Conservation (phyloP, 2,888 invertebrate species). For the Metallyticus violacea region DNA sequence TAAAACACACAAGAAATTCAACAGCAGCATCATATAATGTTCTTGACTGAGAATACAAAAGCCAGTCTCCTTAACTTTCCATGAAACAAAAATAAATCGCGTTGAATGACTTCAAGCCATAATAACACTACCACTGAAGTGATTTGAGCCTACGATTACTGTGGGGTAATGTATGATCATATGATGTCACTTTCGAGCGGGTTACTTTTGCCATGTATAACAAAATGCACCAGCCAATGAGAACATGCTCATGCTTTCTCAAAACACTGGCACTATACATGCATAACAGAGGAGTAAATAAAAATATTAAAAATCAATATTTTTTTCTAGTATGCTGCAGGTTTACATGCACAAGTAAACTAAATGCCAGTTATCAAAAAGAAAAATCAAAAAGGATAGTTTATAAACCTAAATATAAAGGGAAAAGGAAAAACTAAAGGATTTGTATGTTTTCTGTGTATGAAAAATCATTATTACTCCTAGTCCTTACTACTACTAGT, state of each 20-base stretch:
- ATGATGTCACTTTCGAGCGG: neutral
- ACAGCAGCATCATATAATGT: conserved; percentile 21
- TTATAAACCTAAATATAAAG: neutral
- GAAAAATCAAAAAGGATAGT: neutral
- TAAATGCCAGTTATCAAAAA: neutral
- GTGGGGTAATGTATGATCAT: neutral
- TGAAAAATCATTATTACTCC: no score
- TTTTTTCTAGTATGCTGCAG: no score
- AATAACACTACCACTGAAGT: neutral
- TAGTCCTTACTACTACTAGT: no score
- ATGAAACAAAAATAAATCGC: neutral
- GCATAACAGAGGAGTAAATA: neutral
- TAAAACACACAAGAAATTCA: conserved; percentile 32
- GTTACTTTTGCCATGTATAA: neutral
- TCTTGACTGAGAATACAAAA: conserved; percentile 27
- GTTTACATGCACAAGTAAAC: neutral
- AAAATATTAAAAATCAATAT: no score
- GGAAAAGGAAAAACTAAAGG: neutral
- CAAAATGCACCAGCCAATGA: neutral
- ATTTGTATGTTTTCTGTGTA: neutral
- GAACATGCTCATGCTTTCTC: neutral
- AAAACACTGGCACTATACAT: neutral
- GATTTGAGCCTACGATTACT: neutral
- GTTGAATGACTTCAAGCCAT: neutral
- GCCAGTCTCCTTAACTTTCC: conserved; percentile 34